These are phyloP conservation scores for Oryzias curvinotus DNA, from an alignment of 2,113 vertebrate species.

Conservation along the genomic window DNA sequence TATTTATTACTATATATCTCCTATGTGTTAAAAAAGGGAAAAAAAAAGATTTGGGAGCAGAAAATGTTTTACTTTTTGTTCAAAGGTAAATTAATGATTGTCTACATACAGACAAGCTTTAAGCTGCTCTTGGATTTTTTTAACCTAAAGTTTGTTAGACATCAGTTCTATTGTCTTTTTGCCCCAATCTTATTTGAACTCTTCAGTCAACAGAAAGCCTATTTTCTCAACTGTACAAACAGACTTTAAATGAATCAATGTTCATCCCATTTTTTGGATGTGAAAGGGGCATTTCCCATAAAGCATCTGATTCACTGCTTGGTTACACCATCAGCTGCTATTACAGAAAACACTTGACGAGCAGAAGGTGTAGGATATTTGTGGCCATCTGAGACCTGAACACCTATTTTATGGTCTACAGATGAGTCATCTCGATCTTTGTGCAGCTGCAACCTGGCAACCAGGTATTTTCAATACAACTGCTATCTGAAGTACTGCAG, in stretches of 20 bases:
- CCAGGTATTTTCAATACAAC: slow-evolving; percentile 57
- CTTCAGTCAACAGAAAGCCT: slow-evolving; percentile 2
- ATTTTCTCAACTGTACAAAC: background rate
- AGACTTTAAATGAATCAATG: slow-evolving; percentile 47
- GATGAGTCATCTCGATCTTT: slow-evolving; percentile 68
- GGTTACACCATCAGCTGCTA: slow-evolving; percentile 59
- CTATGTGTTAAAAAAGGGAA: no score
- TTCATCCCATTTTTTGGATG: slow-evolving; percentile 31
- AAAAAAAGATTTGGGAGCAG: no score
- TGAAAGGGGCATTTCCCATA: slow-evolving; percentile 37
- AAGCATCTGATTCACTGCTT: slow-evolving; percentile 24
- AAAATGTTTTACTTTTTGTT: no score
- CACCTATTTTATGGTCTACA: slow-evolving; percentile 61
- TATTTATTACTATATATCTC: no score
- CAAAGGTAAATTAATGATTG: no score
- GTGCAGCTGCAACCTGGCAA: slow-evolving; percentile 61
- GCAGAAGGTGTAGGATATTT: slow-evolving; percentile 39
- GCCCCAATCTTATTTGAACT: no score
- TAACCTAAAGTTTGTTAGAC: no score
- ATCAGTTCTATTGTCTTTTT: no score
- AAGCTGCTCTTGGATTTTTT: no score
- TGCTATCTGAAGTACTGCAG: slow-evolving; percentile 34
- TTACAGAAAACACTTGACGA: slow-evolving; percentile 59
- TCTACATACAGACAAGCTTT: no score
- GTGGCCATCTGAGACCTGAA: slow-evolving; percentile 43